A percentile compares a stretch with the other conserved stretches of the same genome.
These are phyloP conservation scores for Chaunax sp. DNA, from an alignment of 2,797 vertebrate species.

Conservation along the genomic window DNA sequence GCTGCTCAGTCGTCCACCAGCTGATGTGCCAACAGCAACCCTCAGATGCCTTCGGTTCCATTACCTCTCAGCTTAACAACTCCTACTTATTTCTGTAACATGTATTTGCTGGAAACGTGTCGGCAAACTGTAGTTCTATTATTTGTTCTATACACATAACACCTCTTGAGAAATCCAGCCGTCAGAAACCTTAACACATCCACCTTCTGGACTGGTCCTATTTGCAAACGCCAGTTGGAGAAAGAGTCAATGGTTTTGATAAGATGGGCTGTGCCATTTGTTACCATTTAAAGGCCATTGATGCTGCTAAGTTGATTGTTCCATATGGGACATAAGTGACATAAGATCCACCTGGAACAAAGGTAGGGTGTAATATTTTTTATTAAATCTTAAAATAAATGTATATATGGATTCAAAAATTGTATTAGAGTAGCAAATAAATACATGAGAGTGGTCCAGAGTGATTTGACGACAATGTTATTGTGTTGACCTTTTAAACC, in stretches of 20 bases:
- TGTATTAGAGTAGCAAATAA: slow-evolving; percentile 43
- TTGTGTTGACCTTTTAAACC: slow-evolving; percentile 15
- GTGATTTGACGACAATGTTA: slow-evolving; percentile 33
- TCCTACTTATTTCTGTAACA: slow-evolving; percentile 37
- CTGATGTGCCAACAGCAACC: slow-evolving; percentile 75
- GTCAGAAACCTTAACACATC: slow-evolving; percentile 44
- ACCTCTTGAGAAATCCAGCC: slow-evolving; percentile 64
- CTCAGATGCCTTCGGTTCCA: slow-evolving; percentile 73
- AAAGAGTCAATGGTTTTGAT: slow-evolving; percentile 42
- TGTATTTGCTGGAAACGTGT: slow-evolving; percentile 48
- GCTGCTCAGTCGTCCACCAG: slow-evolving; percentile 64
- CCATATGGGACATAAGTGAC: slow-evolving; percentile 26
- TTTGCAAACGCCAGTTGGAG: slow-evolving; percentile 42
- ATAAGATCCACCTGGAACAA: slow-evolving; percentile 35
- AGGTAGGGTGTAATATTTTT: slow-evolving; percentile 33
- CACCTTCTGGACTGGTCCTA: slow-evolving; percentile 44
- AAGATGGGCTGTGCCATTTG: slow-evolving; percentile 43
- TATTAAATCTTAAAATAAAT: slow-evolving; percentile 38
- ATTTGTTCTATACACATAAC: slow-evolving; percentile 56
- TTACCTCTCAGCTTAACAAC: slow-evolving; percentile 64
- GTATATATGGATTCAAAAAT: slow-evolving; percentile 37
- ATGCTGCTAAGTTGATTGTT: slow-evolving; percentile 75
- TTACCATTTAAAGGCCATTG: slow-evolving; percentile 48
- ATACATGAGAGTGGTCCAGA: slow-evolving; percentile 26
- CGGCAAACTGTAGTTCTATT: slow-evolving; percentile 26